Base-by-base conservation (phyloP, 2,113 vertebrate species). In the Notiomystis cincta region DNA sequence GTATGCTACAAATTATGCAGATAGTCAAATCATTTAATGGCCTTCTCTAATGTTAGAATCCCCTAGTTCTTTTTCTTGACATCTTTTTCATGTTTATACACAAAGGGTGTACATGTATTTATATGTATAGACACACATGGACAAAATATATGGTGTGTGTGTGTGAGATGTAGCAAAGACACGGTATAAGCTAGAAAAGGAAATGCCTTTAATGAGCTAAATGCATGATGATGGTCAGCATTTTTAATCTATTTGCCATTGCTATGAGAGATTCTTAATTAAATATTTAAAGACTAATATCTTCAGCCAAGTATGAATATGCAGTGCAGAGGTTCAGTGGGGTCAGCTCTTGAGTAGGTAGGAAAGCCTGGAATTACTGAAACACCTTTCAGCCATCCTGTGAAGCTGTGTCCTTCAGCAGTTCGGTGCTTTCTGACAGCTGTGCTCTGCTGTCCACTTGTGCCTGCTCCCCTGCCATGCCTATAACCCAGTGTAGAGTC, bases 141-240 rank as follows among this genome's bases (percentile, higher is more conserved):
- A 42, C 16, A 44, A 75, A 48, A 10, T 44, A 19, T 0, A 3
- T 7, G 17, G 1, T 37, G 6, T 77, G 2, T 45, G 23, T 37
- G 23, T 40, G 30, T 67, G 50, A 66, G 33, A 67, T 3, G 5
- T 48, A 44, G 30, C 10, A 56, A 58, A 73, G 57, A 35, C 2
- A 0, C 13, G 28, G 23, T 56, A 18, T 22, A 60, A 66, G 3
- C 23, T 40, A 40, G 53, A 51, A 62, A 79, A 92, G 22, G 16
- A 92, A 81, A 20, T 35, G 10, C 12, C 4, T 86, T 76, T 53
- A 50, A 25, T 50, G 11, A 88, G 33, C 40, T 77, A 44, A 85
- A 45, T 33, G 47, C 10, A 9, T 45, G 30, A 53, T 57, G 17
- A 30, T 44, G 17, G 15, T 37, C 47, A 79, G 13, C 15, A 24